A percentile compares a stretch with the other conserved stretches of the same genome.
phyloP scores from a whole-genome alignment of 2,888 invertebrate species.

The Carpatolechia fugitivella region DNA sequence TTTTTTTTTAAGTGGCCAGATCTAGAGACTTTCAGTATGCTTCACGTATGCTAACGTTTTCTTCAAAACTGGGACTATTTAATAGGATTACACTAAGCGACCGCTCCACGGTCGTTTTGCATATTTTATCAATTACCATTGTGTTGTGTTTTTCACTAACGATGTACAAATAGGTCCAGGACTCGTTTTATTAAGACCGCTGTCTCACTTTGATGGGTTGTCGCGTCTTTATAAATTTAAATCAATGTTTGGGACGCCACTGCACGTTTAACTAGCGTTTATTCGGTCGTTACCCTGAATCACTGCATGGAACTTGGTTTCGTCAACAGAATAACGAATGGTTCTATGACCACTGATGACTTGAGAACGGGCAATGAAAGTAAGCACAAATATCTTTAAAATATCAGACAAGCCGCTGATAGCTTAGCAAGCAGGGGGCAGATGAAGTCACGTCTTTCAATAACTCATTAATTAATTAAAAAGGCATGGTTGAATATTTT shows the following conservation, averaged over 20 bases:
- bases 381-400: too few relatives aligned
- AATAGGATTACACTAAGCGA: slow-evolving; percentile 42
- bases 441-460: too few relatives aligned
- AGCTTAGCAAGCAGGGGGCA: too few relatives aligned
- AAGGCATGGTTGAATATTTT: too few relatives aligned
- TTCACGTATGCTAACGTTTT: slow-evolving; percentile 15
- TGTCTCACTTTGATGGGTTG: slow-evolving; percentile 38
- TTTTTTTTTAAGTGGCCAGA: too few relatives aligned
- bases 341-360: too few relatives aligned
- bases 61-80: slow-evolving; percentile 33
- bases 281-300: slow-evolving; percentile 34
- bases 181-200: slow-evolving; percentile 48
- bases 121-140: slow-evolving; percentile 70
- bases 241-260: slow-evolving; percentile 25
- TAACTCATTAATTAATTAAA: too few relatives aligned
- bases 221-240: slow-evolving; percentile 39
- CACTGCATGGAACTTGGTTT: slow-evolving; percentile 25
- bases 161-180: slow-evolving; percentile 60
- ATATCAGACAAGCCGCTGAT: too few relatives aligned
- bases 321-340: not conserved
- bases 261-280: slow-evolving; percentile 31
- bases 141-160: slow-evolving; percentile 52
- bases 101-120: slow-evolving; percentile 43
- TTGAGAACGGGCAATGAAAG: too few relatives aligned
- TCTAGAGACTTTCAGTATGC: too few relatives aligned